These are phyloP conservation scores for Psephotus haematonotus DNA, from an alignment of 2,113 vertebrate genomes.

Conservation along the genomic window DNA sequence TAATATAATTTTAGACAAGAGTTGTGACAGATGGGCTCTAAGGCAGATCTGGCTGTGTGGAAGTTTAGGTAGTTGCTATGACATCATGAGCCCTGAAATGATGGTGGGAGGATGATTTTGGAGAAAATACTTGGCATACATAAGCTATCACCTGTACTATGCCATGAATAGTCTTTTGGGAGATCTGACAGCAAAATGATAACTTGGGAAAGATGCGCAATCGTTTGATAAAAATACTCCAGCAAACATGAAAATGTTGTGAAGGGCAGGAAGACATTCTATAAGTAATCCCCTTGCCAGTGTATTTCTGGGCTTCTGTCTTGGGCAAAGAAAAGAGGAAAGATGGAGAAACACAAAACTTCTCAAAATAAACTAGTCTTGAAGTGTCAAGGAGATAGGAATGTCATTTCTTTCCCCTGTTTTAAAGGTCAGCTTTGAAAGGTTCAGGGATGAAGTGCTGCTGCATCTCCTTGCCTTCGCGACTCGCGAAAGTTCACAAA, in stretches of 20 bases:
- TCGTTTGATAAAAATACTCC: neutral
- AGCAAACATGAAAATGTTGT: neutral
- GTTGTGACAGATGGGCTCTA: slow-evolving; percentile 39
- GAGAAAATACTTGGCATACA: neutral
- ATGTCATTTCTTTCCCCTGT: neutral
- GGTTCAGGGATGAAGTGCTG: neutral
- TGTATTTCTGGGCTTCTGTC: neutral
- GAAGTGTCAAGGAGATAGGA: neutral
- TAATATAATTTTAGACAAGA: neutral
- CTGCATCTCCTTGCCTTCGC: neutral
- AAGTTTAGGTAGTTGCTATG: slow-evolving; percentile 31
- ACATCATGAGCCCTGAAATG: slow-evolving; percentile 4
- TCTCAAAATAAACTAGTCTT: neutral
- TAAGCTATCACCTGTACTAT: slow-evolving; percentile 29
- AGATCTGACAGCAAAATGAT: slow-evolving; percentile 11
- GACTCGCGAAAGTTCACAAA: neutral
- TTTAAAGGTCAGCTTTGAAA: neutral
- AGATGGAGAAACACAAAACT: neutral
- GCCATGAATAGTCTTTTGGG: slow-evolving; percentile 4
- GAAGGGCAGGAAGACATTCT: neutral
- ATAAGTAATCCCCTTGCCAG: neutral
- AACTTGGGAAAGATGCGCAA: neutral
- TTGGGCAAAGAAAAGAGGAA: neutral
- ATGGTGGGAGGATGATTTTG: slow-evolving; percentile 22
- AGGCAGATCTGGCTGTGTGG: neutral